A percentile compares a stretch with the other conserved stretches of the same genome.
phyloP scores from a whole-genome alignment of 2,797 vertebrate genomes.

The Squalus acanthias region DNA sequence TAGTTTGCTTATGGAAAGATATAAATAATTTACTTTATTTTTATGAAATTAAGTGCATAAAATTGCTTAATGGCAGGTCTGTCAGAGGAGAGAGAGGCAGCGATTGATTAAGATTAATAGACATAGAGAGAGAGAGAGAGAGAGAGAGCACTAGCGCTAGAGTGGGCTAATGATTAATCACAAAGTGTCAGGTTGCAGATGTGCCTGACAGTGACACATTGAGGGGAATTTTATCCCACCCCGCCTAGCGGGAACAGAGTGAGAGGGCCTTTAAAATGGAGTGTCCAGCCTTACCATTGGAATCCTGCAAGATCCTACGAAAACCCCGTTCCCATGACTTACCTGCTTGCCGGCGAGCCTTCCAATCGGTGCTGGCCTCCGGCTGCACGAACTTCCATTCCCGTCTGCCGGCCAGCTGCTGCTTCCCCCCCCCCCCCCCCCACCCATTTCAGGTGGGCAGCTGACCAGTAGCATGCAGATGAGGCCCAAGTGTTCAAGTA shows the following conservation, averaged over 20 bases:
- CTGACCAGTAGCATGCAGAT: neutral
- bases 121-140: too few relatives aligned
- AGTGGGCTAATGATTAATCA: neutral
- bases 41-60: neutral
- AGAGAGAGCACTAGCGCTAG: too few relatives aligned
- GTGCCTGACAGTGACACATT: neutral
- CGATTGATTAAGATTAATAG: neutral
- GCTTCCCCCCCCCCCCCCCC: too few relatives aligned
- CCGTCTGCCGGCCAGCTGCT: neutral
- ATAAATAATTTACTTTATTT: neutral
- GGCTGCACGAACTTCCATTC: neutral
- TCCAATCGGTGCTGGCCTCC: neutral
- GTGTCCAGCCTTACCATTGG: neutral
- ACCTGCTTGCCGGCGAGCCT: neutral
- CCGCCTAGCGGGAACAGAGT: neutral
- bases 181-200: neutral
- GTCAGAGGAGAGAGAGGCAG: neutral
- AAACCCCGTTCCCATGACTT: neutral
- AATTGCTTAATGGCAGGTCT: neutral
- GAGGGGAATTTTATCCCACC: neutral
- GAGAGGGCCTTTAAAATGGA: neutral
- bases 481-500: neutral
- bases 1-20: neutral
- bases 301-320: neutral
- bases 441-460: neutral